Percentiles rank a stretch among this genome's conserved stretches.
These are phyloP conservation scores for Huso huso DNA, from an alignment of 2,797 vertebrate genomes.

Conservation along the genomic window DNA sequence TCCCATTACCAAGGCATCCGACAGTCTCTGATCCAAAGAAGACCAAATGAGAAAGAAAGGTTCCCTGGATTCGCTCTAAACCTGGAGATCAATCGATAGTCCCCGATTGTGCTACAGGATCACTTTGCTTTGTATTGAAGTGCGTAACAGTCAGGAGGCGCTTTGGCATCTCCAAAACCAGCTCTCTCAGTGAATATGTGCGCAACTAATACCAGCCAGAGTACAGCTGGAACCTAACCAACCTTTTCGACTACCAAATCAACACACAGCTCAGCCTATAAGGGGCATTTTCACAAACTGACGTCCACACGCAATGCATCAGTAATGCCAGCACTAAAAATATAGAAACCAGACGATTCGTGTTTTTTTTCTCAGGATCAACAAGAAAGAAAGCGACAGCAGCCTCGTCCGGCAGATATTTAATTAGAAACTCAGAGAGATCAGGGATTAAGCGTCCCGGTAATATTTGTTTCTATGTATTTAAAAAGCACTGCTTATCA, in stretches of 20 bases:
- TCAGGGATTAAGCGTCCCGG: slow-evolving; percentile 9
- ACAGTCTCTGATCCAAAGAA: slow-evolving; percentile 20
- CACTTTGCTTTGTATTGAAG: slow-evolving; percentile 31
- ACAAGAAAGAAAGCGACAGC: slow-evolving; percentile 20
- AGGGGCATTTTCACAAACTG: slow-evolving; percentile 34
- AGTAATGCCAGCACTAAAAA: slow-evolving; percentile 16
- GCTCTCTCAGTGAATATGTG: slow-evolving; percentile 17
- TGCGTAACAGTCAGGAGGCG: slow-evolving; percentile 29
- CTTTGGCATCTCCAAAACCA: slow-evolving; percentile 31
- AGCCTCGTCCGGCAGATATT: slow-evolving; percentile 8
- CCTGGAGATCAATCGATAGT: slow-evolving; percentile 30
- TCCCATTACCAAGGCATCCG: slow-evolving; percentile 53
- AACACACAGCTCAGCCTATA: slow-evolving; percentile 34
- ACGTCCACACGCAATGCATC: slow-evolving; percentile 28
- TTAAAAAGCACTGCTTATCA: too few species aligned
- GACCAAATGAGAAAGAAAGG: slow-evolving; percentile 21
- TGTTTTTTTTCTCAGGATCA: slow-evolving; percentile 30
- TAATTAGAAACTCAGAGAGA: slow-evolving; percentile 17
- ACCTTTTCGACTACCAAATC: slow-evolving; percentile 31
- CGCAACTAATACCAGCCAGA: slow-evolving; percentile 23
- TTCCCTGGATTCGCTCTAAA: slow-evolving; percentile 19
- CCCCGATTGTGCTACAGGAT: slow-evolving; percentile 31
- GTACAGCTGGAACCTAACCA: slow-evolving; percentile 30
- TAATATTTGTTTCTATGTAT: too few species aligned
- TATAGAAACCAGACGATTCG: slow-evolving; percentile 25